Percentiles rank a stretch among this genome's conserved stretches.
These are phyloP conservation scores for Intoshia linei DNA, from an alignment of 1,140 invertebrate species.

Conservation along the genomic window DNA sequence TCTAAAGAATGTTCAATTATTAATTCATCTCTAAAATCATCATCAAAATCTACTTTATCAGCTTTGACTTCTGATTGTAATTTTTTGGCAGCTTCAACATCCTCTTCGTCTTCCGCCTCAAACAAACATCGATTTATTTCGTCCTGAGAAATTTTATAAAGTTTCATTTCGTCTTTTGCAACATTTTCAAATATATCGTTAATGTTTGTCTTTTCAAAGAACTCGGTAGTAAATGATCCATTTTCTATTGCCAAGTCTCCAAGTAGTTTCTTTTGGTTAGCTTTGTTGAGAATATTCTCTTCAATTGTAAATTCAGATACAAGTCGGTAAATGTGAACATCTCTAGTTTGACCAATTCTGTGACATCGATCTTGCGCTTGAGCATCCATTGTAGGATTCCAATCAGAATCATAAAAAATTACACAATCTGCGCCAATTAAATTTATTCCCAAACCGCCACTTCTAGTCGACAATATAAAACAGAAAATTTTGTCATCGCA, in stretches of 20 bases:
- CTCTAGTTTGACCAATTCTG: conserved; percentile 85
- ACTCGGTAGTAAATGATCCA: conserved; percentile 86
- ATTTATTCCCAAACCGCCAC: conserved; percentile 88
- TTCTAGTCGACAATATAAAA: conserved; percentile 84
- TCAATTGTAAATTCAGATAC: conserved; percentile 85
- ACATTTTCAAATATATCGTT: background rate
- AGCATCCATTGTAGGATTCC: conserved; percentile 99
- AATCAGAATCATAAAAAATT: conserved; percentile 97
- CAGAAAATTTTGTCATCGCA: conserved; percentile 66
- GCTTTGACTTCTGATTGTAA: conserved; percentile 64
- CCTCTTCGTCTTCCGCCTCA: conserved; percentile 63
- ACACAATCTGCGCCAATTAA: conserved; percentile 93
- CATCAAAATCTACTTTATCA: conserved; percentile 75
- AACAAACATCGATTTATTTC: conserved; percentile 32
- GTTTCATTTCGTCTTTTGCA: background rate
- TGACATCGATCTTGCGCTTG: conserved; percentile 87
- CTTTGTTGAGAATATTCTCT: conserved; percentile 95
- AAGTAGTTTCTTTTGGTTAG: conserved; percentile 72
- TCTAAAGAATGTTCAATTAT: too few relatives aligned
- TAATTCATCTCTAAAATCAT: too few relatives aligned
- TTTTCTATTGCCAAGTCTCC: conserved; percentile 90
- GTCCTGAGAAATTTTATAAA: background rate
- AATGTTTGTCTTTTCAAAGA: conserved; percentile 48
- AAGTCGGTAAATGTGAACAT: conserved; percentile 88
- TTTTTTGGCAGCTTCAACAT: conserved; percentile 52